Evolutionary conservation across 2,797 vertebrate genomes (phyloP).

Genomic region (Enoplosus armatus): DNA sequence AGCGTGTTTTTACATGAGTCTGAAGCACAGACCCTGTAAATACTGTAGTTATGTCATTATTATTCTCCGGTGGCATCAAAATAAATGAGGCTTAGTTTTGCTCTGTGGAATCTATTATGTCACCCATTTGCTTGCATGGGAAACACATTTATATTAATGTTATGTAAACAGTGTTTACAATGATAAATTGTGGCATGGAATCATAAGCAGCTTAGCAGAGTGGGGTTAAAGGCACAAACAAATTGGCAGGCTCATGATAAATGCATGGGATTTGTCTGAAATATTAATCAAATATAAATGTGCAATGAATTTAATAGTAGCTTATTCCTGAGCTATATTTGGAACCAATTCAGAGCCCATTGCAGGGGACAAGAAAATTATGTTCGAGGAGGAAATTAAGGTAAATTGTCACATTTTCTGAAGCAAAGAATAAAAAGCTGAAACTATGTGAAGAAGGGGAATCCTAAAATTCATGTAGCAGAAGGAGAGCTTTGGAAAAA

Average conservation of each 20-base stretch:
- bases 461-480: slow-evolving; percentile 30
- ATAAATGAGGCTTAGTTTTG: slow-evolving; percentile 51
- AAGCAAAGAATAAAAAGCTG: slow-evolving; percentile 8
- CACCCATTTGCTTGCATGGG: slow-evolving; percentile 51
- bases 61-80: slow-evolving; percentile 39
- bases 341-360: slow-evolving; percentile 20
- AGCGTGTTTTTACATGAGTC: slow-evolving; percentile 31
- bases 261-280: slow-evolving; percentile 79
- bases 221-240: slow-evolving; percentile 63
- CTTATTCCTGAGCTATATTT: slow-evolving; percentile 56
- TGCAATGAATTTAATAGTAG: slow-evolving; percentile 70
- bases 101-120: slow-evolving; percentile 54
- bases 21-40: slow-evolving; percentile 40
- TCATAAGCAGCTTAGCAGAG: slow-evolving; percentile 70
- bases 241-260: slow-evolving; percentile 78
- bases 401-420: slow-evolving; percentile 12
- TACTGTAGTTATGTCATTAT: slow-evolving; percentile 32
- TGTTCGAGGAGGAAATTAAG: slow-evolving; percentile 17
- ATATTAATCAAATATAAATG: slow-evolving; percentile 82
- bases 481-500: slow-evolving; percentile 5
- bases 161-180: slow-evolving; percentile 72
- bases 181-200: slow-evolving; percentile 70
- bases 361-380: slow-evolving; percentile 9
- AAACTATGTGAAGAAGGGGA: slow-evolving; percentile 7
- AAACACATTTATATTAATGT: slow-evolving; percentile 70